These are phyloP conservation scores for Spea hammondii DNA, from an alignment of 2,797 vertebrate genomes.

Conservation along the genomic window DNA sequence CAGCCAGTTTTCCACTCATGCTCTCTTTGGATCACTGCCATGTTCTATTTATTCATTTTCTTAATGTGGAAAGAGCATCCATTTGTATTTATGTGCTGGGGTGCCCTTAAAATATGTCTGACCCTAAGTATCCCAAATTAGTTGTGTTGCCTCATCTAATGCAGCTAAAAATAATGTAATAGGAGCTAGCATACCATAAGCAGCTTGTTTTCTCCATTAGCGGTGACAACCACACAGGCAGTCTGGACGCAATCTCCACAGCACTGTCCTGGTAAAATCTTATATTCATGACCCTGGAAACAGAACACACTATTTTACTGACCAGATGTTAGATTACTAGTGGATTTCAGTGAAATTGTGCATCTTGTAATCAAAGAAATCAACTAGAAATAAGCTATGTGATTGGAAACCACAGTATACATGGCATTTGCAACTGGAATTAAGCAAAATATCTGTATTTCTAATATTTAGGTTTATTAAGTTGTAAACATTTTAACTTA, in stretches of 20 bases:
- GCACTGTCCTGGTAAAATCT: not conserved
- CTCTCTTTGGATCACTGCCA: too few species aligned
- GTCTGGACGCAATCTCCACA: slow-evolving; percentile 23
- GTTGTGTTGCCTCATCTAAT: too few species aligned
- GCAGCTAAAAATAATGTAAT: too few species aligned
- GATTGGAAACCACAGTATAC: not conserved
- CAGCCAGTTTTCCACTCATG: too few species aligned
- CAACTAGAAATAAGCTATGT: not conserved
- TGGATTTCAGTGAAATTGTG: not conserved
- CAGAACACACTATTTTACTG: not conserved
- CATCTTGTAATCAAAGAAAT: not conserved
- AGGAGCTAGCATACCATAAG: slow-evolving; percentile 1
- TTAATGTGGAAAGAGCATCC: too few species aligned
- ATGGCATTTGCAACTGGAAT: not conserved
- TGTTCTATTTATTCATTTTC: too few species aligned
- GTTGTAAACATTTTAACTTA: not conserved
- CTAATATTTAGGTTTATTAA: not conserved
- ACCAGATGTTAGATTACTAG: not conserved
- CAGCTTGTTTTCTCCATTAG: not conserved
- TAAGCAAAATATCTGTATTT: not conserved
- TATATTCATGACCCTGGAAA: not conserved
- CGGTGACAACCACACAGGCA: not conserved
- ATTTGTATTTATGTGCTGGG: too few species aligned
- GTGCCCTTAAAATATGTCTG: too few species aligned
- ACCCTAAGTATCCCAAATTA: too few species aligned